phyloP scores from a whole-genome alignment of 2,113 vertebrate species.

The Gobius niger region DNA sequence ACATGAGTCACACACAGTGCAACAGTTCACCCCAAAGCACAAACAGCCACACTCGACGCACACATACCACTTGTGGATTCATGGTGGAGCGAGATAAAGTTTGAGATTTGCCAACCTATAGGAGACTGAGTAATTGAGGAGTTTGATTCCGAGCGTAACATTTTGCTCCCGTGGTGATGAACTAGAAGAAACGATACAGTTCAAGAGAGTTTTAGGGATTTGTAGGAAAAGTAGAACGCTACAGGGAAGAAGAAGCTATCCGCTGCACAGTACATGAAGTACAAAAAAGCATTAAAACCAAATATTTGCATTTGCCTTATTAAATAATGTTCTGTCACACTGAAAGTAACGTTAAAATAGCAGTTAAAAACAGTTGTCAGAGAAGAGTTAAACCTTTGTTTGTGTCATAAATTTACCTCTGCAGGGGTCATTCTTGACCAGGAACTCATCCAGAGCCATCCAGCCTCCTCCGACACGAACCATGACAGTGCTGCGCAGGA shows the following conservation, averaged over 20 bases:
- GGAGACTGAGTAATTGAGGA: constrained; percentile 99
- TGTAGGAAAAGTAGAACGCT: constrained; percentile 51
- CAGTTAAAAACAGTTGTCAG: neutral
- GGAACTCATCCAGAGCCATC: constrained; percentile 99
- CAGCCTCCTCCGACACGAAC: constrained; percentile 98
- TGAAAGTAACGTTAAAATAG: neutral
- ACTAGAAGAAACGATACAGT: constrained; percentile 95
- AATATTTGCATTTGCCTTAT: neutral
- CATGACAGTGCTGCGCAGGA: constrained; percentile 97
- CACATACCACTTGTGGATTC: constrained; percentile 81
- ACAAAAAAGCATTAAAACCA: neutral
- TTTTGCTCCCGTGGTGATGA: constrained; percentile 99
- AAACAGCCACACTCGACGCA: constrained; percentile 68
- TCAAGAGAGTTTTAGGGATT: constrained; percentile 70
- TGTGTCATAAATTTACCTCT: constrained; percentile 82
- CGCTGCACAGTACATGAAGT: constrained; percentile 16
- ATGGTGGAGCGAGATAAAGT: constrained; percentile 86
- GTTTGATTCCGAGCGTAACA: constrained; percentile 99
- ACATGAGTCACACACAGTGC: constrained; percentile 44
- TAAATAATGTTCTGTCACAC: neutral
- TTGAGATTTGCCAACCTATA: constrained; percentile 99
- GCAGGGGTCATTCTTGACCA: constrained; percentile 99
- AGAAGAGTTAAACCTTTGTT: neutral
- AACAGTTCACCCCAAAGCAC: constrained; percentile 58
- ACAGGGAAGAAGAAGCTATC: constrained; percentile 35